A percentile compares a stretch with the other conserved stretches of the same genome.
phyloP scores from a whole-genome alignment of 1,140 invertebrate genomes.

The Pararge aegeria region DNA sequence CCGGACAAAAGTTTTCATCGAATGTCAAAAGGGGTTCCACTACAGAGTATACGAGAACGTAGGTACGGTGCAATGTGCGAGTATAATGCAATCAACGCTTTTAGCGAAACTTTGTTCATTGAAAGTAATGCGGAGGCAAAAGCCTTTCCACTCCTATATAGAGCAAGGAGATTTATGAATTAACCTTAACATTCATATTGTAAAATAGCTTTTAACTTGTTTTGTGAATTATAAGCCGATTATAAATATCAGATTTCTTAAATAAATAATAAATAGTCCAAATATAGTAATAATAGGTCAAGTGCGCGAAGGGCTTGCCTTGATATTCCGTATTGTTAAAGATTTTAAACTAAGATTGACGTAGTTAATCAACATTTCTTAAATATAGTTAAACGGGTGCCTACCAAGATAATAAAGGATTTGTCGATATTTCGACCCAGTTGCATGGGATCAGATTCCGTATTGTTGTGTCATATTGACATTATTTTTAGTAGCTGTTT shows the following conservation, averaged over 20 bases:
- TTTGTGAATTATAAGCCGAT: background rate
- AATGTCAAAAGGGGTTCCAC: constrained; percentile 26
- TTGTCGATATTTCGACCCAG: too few relatives aligned
- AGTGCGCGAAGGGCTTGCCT: background rate
- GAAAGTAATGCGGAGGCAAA: constrained; percentile 7
- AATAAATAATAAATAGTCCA: too few relatives aligned
- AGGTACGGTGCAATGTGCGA: background rate
- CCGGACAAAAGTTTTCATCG: constrained; percentile 23
- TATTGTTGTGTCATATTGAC: too few relatives aligned
- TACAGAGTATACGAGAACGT: background rate
- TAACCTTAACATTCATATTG: constrained; percentile 4
- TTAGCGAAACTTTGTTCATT: constrained; percentile 18
- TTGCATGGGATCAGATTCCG: too few relatives aligned
- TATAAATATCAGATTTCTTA: too few relatives aligned
- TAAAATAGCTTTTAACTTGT: background rate
- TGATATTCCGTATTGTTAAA: background rate
- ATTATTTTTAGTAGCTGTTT: too few relatives aligned
- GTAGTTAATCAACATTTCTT: too few relatives aligned
- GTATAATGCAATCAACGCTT: constrained; percentile 15
- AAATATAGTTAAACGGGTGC: too few relatives aligned
- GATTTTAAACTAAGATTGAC: too few relatives aligned
- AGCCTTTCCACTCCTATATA: constrained; percentile 2
- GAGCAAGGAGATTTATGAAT: constrained; percentile 4
- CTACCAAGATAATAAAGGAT: too few relatives aligned
- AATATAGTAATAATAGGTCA: background rate